Base-by-base conservation (phyloP, 2,113 vertebrate species). In the Synchiropus splendidus region DNA sequence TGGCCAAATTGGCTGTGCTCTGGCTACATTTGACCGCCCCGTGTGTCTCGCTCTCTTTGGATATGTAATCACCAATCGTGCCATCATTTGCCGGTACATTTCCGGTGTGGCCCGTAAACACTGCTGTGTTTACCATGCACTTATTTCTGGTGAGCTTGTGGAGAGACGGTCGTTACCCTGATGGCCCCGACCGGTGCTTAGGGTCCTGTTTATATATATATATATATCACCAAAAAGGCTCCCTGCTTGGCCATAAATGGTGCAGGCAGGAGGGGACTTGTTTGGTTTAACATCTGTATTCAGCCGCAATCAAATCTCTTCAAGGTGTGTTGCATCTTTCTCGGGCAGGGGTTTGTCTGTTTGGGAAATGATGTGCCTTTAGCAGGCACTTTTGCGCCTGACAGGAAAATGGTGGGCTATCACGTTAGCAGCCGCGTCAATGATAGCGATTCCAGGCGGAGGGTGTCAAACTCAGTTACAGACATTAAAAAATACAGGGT, bases 1-100 rank as follows among this genome's bases (percentile, higher is more conserved):
- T 53, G 64, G 51, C 61, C 70, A 73, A 75, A 82, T 80, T 75
- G 79, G 64, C 63, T 71, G 54, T 66, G 61, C 68, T 82, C 72
- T 52, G 62, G 55, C 61, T 73, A 48, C 67, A 70, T 77, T 69
- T 67, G 72, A 70, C 70, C 48, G 50, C 61, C 48, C 65, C 10
- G 9, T 53, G 64, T 48, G 45, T 61, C 37, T 64, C 38, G 31
- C 58, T 56, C 45, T 62, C 62, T 70, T 65, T 74, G 67, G 56
- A 56, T 53, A 61, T 58, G 58, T 73, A 68, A 77, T 77, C 49
- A 15, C 31, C 68, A 52, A 68, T 73, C 64, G 36, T 56, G 45
- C 36, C 31, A 31, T 6, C 37, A 18, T 72, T 57, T 67, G 43
- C 41, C 39, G 39, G 42, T 13, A 47, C 44, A 32, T 59, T 38